These are phyloP conservation scores for Crioceris asparagi DNA, from an alignment of 2,888 invertebrate species.

Conservation along the genomic window DNA sequence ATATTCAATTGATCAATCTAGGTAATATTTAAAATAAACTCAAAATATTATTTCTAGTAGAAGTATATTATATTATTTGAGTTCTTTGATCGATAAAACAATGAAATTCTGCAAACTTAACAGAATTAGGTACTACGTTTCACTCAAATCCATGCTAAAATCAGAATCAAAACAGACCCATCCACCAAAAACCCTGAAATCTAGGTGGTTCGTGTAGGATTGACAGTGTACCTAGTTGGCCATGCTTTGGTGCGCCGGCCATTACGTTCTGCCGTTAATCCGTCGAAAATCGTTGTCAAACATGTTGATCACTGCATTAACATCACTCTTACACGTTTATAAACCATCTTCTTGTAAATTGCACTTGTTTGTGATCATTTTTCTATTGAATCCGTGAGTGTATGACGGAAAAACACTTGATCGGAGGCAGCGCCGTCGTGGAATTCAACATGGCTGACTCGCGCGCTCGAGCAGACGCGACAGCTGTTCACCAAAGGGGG, in stretches of 20 bases:
- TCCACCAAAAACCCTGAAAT: no score
- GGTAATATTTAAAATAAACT: no score
- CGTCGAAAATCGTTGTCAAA: slow-evolving; percentile 7
- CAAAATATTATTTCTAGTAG: no score
- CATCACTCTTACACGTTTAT: slow-evolving; percentile 15
- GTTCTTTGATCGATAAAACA: no score
- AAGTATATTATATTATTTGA: no score
- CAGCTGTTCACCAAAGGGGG: slow-evolving; percentile 16
- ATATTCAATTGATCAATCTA: no score
- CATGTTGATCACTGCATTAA: slow-evolving; percentile 12
- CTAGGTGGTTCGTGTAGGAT: not conserved
- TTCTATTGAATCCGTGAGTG: slow-evolving; percentile 8
- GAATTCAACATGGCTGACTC: slow-evolving; percentile 36
- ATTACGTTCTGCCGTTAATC: slow-evolving; percentile 14
- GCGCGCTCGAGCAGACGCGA: slow-evolving; percentile 17
- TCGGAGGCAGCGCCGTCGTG: slow-evolving; percentile 30
- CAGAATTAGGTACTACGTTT: no score
- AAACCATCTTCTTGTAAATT: slow-evolving; percentile 9
- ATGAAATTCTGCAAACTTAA: no score
- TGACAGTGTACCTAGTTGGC: slow-evolving; percentile 11
- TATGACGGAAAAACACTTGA: slow-evolving; percentile 14
- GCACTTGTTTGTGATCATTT: slow-evolving; percentile 14
- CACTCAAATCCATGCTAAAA: no score
- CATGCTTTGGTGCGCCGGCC: slow-evolving; percentile 22
- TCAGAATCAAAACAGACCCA: no score